Percentiles rank a stretch among this genome's conserved stretches.
These are phyloP conservation scores for Habrosyne pyritoides DNA, from an alignment of 2,888 invertebrate species.

Conservation along the genomic window DNA sequence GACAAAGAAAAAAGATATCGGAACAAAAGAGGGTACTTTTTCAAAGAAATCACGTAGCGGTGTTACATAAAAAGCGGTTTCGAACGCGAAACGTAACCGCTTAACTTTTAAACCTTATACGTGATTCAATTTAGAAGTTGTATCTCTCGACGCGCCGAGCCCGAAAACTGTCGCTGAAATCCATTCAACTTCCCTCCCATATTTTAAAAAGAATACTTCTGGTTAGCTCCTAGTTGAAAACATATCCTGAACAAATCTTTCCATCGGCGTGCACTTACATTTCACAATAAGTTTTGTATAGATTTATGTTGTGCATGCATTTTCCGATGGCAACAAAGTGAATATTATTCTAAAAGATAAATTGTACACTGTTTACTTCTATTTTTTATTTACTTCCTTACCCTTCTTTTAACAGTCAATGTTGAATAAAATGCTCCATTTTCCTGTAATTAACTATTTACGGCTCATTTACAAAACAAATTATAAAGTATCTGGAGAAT, in stretches of 20 bases:
- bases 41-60: conserved; percentile 71
- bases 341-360: conserved; percentile 42
- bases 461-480: no score
- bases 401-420: no score
- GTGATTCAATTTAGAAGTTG: conserved; percentile 82
- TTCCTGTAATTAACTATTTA: neutral
- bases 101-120: conserved; percentile 82
- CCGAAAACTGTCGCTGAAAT: conserved; percentile 70
- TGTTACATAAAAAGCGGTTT: conserved; percentile 75
- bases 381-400: no score
- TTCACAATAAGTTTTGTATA: conserved; percentile 6
- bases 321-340: conserved; percentile 25
- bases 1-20: conserved; percentile 55
- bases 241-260: conserved; percentile 38
- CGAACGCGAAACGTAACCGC: conserved; percentile 75
- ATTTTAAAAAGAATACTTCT: conserved; percentile 58
- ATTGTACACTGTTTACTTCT: neutral
- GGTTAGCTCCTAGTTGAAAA: conserved; percentile 40
- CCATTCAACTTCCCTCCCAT: conserved; percentile 71
- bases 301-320: conserved; percentile 7
- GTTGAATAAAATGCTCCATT: no score
- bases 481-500: no score
- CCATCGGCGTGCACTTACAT: conserved; percentile 16
- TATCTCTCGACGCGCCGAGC: conserved; percentile 59
- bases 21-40: conserved; percentile 61